Evolutionary conservation across 2,113 vertebrate genomes (phyloP).

Genomic region (human (Homo sapiens)): DNA sequence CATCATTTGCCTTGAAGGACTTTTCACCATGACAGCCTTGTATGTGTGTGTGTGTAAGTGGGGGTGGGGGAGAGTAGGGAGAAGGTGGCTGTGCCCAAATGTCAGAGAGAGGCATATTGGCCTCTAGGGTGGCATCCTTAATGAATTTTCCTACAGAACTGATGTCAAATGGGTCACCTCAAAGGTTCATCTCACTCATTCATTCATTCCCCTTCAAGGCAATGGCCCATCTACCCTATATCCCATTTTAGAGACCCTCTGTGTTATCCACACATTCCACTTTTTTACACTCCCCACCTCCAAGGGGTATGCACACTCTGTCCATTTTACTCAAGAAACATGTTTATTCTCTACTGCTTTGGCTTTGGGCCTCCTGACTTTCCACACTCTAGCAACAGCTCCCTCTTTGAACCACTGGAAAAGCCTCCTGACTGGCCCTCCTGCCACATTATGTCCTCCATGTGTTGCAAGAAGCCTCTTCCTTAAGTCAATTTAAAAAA

Average conservation of each 20-base stretch:
- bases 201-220: too few species aligned
- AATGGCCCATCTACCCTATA: too few species aligned
- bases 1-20: not conserved
- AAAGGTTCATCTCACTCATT: not conserved
- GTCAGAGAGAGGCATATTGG: not conserved
- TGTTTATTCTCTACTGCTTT: not conserved
- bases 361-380: not conserved
- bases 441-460: not conserved
- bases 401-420: not conserved
- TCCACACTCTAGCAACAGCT: not conserved
- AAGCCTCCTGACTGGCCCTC: accelerated
- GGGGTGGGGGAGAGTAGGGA: too few species aligned
- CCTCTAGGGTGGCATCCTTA: accelerated
- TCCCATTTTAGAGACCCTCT: not conserved
- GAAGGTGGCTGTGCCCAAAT: not conserved
- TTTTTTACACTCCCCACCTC: not conserved
- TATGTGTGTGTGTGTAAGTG: not conserved
- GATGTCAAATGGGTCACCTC: not conserved
- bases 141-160: not conserved
- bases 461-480: not conserved
- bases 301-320: accelerated
- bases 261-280: not conserved
- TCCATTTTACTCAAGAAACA: not conserved
- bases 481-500: not conserved
- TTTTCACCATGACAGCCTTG: not conserved